Evolutionary conservation across 2,797 vertebrate genomes (phyloP).

Genomic region (Hybognathus amarus): DNA sequence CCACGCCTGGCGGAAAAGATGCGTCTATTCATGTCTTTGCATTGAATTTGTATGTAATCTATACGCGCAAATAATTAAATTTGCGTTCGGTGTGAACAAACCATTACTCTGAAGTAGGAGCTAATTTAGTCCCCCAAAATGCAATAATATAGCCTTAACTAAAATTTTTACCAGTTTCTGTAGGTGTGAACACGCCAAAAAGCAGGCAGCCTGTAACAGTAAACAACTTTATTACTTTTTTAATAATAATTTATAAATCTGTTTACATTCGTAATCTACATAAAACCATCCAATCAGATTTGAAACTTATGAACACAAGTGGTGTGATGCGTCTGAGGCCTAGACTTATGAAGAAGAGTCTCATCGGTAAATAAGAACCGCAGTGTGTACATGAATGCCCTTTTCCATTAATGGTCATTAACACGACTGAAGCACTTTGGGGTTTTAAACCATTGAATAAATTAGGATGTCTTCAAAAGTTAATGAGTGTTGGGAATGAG

Average conservation of each 20-base stretch:
- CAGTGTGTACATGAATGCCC: not conserved
- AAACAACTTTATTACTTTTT: not conserved
- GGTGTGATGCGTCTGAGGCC: not conserved
- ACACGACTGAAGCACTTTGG: not conserved
- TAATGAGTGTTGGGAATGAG: conserved; percentile 19
- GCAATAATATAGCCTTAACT: not conserved
- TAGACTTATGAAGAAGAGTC: not conserved
- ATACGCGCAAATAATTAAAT: too few species aligned
- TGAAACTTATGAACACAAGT: not conserved
- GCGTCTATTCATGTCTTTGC: too few species aligned
- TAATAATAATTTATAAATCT: not conserved
- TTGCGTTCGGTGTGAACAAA: too few species aligned
- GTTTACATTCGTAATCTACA: not conserved
- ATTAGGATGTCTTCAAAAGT: conserved; percentile 24
- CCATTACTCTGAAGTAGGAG: too few species aligned
- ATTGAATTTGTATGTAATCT: too few species aligned
- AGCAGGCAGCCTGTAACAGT: not conserved
- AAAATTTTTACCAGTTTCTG: not conserved
- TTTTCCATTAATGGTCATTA: conserved; percentile 1
- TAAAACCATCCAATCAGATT: not conserved
- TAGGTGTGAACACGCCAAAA: not conserved
- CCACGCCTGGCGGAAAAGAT: too few species aligned
- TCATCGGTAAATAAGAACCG: not conserved
- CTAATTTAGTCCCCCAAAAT: not conserved
- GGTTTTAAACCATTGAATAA: conserved; percentile 22